A percentile compares a stretch with the other conserved stretches of the same genome.
Evolutionary conservation across 1,140 invertebrate genomes (phyloP).

Genomic region (Pygmarrhopalites habei): DNA sequence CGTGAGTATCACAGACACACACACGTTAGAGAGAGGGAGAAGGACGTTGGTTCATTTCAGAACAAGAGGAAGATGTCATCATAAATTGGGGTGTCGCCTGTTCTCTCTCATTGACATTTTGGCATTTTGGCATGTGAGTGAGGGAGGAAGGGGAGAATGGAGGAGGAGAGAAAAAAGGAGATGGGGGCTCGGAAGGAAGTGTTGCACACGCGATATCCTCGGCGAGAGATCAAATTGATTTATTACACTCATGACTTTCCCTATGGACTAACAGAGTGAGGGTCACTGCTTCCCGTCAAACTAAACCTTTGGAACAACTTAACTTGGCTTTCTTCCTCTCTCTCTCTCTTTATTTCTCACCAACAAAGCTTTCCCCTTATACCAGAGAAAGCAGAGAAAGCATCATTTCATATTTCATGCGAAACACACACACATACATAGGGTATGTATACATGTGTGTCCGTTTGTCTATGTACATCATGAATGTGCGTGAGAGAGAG

Average conservation of each 20-base stretch:
- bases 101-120: neutral
- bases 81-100: neutral
- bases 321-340: too few relatives aligned
- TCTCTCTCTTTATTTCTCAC: too few relatives aligned
- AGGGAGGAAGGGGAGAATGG: too few relatives aligned
- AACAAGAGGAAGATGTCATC: constrained; percentile 1
- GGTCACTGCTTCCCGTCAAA: neutral
- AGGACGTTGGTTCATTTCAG: neutral
- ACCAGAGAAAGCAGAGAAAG: too few relatives aligned
- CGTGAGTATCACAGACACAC: too few relatives aligned
- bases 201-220: constrained; percentile 1
- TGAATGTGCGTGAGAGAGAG: neutral
- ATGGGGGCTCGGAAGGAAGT: neutral
- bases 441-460: neutral
- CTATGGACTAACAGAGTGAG: neutral
- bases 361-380: too few relatives aligned
- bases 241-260: neutral
- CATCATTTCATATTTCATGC: too few relatives aligned
- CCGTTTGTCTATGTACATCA: too few relatives aligned
- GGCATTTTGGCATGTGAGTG: constrained; percentile 4
- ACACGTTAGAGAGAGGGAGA: too few relatives aligned
- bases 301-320: too few relatives aligned
- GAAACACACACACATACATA: constrained; percentile 1
- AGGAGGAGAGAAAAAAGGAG: too few relatives aligned
- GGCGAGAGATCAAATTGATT: constrained; percentile 8